Base-by-base conservation (phyloP, 2,113 vertebrate genomes). In the Serranochromis macrocephalus region DNA sequence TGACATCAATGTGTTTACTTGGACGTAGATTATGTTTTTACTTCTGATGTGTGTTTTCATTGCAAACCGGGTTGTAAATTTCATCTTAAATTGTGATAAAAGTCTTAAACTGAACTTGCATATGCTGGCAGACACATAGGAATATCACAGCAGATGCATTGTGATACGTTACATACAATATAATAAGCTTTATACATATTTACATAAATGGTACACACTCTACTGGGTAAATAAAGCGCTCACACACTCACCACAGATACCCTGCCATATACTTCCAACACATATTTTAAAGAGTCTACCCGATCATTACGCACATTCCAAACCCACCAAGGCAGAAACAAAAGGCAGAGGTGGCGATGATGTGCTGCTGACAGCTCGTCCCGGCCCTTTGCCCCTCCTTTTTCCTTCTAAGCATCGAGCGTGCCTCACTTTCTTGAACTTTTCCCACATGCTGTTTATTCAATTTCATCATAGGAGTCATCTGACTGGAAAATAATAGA, bases 271-370 rank as follows among this genome's bases (percentile, higher is more conserved):
- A 78, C 71, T 83, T 80, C 54, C 38, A 19, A 81, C 86, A 58
- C 79, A 9, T 73, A 31, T 82, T 91, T 85, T 82, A 66, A 57
- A 40, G 79, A 79, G 86, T 33, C 82, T 19, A 81, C 49, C 68
- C 14, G 54, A 83, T 92, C 84, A 88, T 93, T 91, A 88, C 58
- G 1, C 81, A 75, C 92, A 93, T 94, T 91, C 93, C 82, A 71
- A 31, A 33, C 55, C 45, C 87, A 63, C 26, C 68, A 68, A 58
- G 49, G 87, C 92, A 91, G 88, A 89, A 84, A 91, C 91, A 87
- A 82, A 84, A 81, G 89, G 88, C 71, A 3, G 79, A 94, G 91
- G 92, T 90, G 93, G 47, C 7, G 24, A 7, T 87, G 93, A 92
- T 6, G 85, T 78, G 85, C 81, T 9, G 87, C 84, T 71, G 92